phyloP scores from a whole-genome alignment of 2,888 invertebrate genomes.

The Smittia aterrima region DNA sequence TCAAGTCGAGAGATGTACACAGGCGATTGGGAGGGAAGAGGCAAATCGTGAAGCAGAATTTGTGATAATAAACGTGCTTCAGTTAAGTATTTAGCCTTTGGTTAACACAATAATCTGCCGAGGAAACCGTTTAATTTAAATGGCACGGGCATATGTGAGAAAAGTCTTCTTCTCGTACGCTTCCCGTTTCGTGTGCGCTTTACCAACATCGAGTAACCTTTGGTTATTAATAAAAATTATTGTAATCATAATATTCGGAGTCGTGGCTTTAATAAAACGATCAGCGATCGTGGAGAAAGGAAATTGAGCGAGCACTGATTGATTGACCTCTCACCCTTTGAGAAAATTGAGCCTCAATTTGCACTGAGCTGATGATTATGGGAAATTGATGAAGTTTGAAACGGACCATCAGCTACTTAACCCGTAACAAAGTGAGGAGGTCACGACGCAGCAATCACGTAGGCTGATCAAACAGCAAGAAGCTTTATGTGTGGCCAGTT shows the following conservation, averaged over 20 bases:
- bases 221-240: background rate
- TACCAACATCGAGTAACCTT: background rate
- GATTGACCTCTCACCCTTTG: background rate
- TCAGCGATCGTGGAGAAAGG: no score
- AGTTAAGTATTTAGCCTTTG: conserved; percentile 4
- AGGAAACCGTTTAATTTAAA: conserved; percentile 18
- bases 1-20: no score
- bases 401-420: background rate
- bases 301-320: background rate
- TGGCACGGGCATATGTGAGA: conserved; percentile 15
- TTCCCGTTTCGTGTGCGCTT: background rate
- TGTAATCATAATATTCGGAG: background rate
- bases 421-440: background rate
- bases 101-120: conserved; percentile 22
- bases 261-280: no score
- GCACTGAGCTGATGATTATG: background rate
- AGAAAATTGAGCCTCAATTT: background rate
- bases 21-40: background rate
- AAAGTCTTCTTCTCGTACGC: background rate
- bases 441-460: background rate
- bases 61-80: conserved; percentile 16
- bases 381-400: background rate
- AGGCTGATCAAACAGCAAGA: background rate
- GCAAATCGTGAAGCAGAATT: background rate
- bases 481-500: background rate